Evolutionary conservation across 1,140 invertebrate genomes (phyloP), one percentile per base, ranked within the genome.

Genomic region (Onthophagus taurus): DNA sequence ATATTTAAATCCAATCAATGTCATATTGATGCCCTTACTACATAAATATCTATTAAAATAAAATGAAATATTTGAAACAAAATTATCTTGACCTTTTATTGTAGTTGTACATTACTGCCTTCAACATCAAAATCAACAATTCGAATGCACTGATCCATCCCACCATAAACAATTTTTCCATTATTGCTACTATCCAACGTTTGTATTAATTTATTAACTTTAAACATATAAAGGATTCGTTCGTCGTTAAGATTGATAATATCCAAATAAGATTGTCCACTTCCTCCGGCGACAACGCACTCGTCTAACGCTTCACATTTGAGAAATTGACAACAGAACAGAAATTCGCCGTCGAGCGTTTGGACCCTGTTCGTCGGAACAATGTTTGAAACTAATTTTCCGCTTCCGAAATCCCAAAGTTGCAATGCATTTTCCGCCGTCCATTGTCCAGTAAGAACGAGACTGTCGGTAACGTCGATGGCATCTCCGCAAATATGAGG

Each of bases 401-500:
- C 57, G 16, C 50, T 57, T 18, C 33, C 50, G 20, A 63, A 30
- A 31, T 66, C 63, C 63, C 64, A 65, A 6, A 60, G 3, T 47
- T 66, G 58, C 12, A 65, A 48, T 50, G 59, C 57, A 17, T 57
- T 56, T 37, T 48, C 47, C 1, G 59, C 58, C 2, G 53, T 45
- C 61, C 60, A 62, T 0, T 63, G 65, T 7, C 61, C 64, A 12
- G 64, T 65, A 11, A 66, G 36, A 16, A 64, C 39, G 2, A 48
- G 26, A 11, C 53, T 50, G 29, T 54, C 60, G 60, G 37, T 46
- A 24, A 59, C 33, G 38, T 66, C 63, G 14, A 66, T 54, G 6
- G 62, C 58, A 33, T 64, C 61, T 36, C 63, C 62, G 24, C 59
- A 64, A 18, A 66, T 61, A 31, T 59, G 55, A 30, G 61, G 60